A percentile compares a stretch with the other conserved stretches of the same genome.
These are phyloP conservation scores for Napeogenes sylphis DNA, from an alignment of 2,888 invertebrate species.

Conservation along the genomic window DNA sequence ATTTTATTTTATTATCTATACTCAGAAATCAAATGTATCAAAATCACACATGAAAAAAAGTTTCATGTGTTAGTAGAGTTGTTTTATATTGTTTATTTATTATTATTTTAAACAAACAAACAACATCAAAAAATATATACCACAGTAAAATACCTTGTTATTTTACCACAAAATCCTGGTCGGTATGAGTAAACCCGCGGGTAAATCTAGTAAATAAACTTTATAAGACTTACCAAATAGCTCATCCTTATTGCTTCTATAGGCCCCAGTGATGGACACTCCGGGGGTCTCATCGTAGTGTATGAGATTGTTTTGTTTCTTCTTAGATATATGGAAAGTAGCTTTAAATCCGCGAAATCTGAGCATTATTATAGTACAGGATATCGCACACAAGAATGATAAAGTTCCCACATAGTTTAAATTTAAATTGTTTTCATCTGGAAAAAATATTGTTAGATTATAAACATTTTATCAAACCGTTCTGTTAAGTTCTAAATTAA, in stretches of 20 bases:
- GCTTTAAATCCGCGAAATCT: conserved; percentile 58
- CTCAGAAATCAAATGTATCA: background rate
- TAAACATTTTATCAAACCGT: background rate
- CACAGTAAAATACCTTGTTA: too few relatives aligned
- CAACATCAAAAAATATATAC: too few relatives aligned
- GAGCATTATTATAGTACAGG: conserved; percentile 43
- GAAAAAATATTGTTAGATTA: conserved; percentile 9
- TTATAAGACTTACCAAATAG: conserved; percentile 47
- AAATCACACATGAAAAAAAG: background rate
- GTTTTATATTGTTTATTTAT: background rate
- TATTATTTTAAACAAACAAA: too few relatives aligned
- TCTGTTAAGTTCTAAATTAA: too few relatives aligned
- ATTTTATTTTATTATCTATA: background rate
- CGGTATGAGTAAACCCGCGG: background rate
- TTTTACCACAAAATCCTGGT: too few relatives aligned
- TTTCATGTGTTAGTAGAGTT: background rate
- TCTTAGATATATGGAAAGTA: conserved; percentile 48
- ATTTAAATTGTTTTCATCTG: conserved; percentile 38
- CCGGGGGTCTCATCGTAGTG: conserved; percentile 39
- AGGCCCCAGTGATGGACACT: conserved; percentile 53
- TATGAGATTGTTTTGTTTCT: conserved; percentile 37
- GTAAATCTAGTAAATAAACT: background rate
- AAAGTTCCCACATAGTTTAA: conserved; percentile 34
- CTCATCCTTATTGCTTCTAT: conserved; percentile 55
- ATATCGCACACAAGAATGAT: conserved; percentile 37